These are phyloP conservation scores for Hyles vespertilio DNA, from an alignment of 1,140 invertebrate genomes.

Conservation along the genomic window DNA sequence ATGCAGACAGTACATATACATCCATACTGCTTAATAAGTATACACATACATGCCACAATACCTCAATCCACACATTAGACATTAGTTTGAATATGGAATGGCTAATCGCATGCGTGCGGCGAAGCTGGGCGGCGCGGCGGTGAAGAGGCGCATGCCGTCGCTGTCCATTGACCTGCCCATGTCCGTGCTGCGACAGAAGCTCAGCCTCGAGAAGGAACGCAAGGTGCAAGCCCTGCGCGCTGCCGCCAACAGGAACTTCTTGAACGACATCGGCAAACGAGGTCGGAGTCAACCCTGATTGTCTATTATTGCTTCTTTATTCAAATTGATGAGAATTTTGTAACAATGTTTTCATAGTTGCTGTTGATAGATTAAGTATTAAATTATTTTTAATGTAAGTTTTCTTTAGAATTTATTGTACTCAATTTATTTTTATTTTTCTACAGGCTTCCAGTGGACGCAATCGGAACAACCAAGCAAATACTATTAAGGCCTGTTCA, in stretches of 20 bases:
- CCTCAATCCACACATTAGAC: too few species aligned
- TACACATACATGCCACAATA: too few species aligned
- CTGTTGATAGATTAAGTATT: background rate
- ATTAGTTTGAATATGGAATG: background rate
- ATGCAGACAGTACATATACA: too few species aligned
- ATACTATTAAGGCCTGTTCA: conserved; percentile 31
- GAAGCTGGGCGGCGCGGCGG: conserved; percentile 50
- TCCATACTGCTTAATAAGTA: too few species aligned
- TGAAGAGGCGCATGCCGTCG: conserved; percentile 78
- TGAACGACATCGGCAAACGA: conserved; percentile 67
- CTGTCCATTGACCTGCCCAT: conserved; percentile 86
- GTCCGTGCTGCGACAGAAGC: conserved; percentile 83
- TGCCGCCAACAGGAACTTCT: conserved; percentile 54
- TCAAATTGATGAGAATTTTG: too few species aligned
- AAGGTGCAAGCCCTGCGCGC: conserved; percentile 51
- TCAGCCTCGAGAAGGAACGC: conserved; percentile 66
- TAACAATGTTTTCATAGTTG: too few species aligned
- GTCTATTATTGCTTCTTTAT: too few species aligned
- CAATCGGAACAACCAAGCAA: conserved; percentile 30
- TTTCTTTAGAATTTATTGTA: too few species aligned
- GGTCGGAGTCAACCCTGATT: conserved; percentile 25
- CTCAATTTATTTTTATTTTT: background rate
- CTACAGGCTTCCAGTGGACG: conserved; percentile 44
- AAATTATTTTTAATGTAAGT: background rate
- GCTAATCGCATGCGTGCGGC: conserved; percentile 29